These are phyloP conservation scores for Morpho deidamia DNA, from an alignment of 2,888 invertebrate species.

Conservation along the genomic window DNA sequence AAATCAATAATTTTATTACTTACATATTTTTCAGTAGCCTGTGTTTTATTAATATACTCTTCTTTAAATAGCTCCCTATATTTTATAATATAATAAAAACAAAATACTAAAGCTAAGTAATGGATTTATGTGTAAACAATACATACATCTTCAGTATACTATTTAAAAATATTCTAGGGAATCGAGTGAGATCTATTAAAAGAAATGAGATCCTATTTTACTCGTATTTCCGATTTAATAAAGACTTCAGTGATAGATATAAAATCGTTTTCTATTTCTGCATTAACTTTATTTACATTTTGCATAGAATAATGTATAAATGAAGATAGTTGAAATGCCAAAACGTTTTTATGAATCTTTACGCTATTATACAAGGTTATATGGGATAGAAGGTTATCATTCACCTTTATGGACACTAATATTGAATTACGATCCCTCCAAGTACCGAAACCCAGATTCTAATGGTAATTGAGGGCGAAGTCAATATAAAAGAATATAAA, in stretches of 20 bases:
- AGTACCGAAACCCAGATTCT: slow-evolving; percentile 47
- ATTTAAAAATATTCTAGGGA: too few species aligned
- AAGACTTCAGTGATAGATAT: neutral
- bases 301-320: too few species aligned
- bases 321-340: neutral
- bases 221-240: neutral
- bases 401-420: slow-evolving; percentile 73
- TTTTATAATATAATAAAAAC: too few species aligned
- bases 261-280: neutral
- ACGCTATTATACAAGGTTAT: slow-evolving; percentile 24
- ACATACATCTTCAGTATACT: neutral
- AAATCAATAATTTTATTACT: too few species aligned
- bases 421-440: slow-evolving; percentile 60
- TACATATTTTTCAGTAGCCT: too few species aligned
- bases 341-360: slow-evolving; percentile 7
- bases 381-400: slow-evolving; percentile 56
- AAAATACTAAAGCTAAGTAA: too few species aligned
- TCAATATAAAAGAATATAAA: slow-evolving; percentile 32
- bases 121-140: too few species aligned
- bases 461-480: slow-evolving; percentile 69
- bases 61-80: too few species aligned
- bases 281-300: too few species aligned
- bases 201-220: neutral
- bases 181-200: neutral
- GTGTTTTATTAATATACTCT: too few species aligned